Conservation (phyloP, 2,113 vertebrate species). For the Haemorhous mexicanus region DNA sequence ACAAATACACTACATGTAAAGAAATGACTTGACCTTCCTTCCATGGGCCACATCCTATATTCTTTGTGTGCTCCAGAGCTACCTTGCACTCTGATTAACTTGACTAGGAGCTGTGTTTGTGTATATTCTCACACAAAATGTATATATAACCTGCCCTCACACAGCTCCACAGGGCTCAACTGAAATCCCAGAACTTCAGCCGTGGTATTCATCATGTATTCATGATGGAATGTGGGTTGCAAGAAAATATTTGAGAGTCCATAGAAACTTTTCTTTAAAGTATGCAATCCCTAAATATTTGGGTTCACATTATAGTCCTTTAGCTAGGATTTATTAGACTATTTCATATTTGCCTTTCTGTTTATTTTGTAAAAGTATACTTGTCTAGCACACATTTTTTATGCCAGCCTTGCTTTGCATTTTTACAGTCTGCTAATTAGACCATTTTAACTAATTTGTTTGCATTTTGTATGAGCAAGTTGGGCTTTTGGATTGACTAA, state of each 20-base stretch:
- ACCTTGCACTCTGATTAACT: background rate
- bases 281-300: background rate
- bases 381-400: slow-evolving; percentile 68
- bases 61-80: background rate
- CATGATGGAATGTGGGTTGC: background rate
- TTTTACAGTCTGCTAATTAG: slow-evolving; percentile 85
- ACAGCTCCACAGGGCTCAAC: background rate
- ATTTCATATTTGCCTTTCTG: slow-evolving; percentile 57
- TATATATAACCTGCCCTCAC: background rate
- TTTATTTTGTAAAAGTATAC: slow-evolving; percentile 59
- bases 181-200: slow-evolving; percentile 17
- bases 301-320: background rate
- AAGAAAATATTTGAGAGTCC: background rate
- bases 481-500: slow-evolving; percentile 86
- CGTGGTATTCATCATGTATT: background rate
- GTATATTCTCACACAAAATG: background rate
- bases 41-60: background rate
- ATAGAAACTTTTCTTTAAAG: slow-evolving; percentile 19
- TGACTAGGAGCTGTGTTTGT: background rate
- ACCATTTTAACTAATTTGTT: slow-evolving; percentile 90
- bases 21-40: slow-evolving; percentile 31
- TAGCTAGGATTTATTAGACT: slow-evolving; percentile 34
- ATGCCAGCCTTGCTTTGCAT: slow-evolving; percentile 81
- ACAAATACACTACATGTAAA: slow-evolving; percentile 7
- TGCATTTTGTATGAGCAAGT: slow-evolving; percentile 87